Conservation (phyloP, 2,113 vertebrate genomes). For the Poecilia latipinna region DNA sequence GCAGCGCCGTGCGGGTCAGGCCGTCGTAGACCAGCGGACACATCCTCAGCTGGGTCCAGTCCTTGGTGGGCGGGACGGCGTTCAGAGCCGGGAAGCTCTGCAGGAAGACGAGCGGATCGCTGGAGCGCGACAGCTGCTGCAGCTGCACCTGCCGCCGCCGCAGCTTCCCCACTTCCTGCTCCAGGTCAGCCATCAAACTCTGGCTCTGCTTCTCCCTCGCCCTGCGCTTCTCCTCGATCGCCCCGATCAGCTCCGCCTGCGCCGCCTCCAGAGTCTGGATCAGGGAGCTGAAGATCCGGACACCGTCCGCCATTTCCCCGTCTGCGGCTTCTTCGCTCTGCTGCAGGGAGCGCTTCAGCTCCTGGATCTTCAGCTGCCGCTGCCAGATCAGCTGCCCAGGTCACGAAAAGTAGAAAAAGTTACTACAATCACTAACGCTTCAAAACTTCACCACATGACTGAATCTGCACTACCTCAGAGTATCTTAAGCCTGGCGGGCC, state of each 20-base stretch:
- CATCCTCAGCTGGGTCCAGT: neutral
- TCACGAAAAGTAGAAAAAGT: too few relatives aligned
- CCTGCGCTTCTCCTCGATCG: slow-evolving; percentile 3
- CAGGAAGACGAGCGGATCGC: slow-evolving; percentile 16
- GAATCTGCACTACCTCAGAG: too few relatives aligned
- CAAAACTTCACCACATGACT: too few relatives aligned
- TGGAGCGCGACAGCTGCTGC: slow-evolving; percentile 10
- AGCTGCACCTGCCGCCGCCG: neutral
- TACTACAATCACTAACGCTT: too few relatives aligned
- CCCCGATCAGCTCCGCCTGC: neutral
- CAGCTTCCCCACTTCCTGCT: slow-evolving; percentile 20
- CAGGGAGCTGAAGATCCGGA: slow-evolving; percentile 20
- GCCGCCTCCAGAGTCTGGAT: slow-evolving; percentile 4
- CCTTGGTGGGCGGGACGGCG: neutral
- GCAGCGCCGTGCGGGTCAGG: neutral
- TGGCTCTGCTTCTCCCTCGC: neutral
- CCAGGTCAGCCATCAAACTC: slow-evolving; percentile 6
- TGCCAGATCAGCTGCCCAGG: neutral
- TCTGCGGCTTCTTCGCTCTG: neutral
- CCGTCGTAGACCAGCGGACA: neutral
- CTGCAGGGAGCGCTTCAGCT: neutral
- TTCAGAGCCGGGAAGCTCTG: neutral
- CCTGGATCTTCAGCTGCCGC: neutral
- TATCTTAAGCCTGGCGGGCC: too few relatives aligned
- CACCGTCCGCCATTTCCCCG: neutral